Base-by-base conservation (phyloP, 1,140 invertebrate species). In the Prorops nasuta region DNA sequence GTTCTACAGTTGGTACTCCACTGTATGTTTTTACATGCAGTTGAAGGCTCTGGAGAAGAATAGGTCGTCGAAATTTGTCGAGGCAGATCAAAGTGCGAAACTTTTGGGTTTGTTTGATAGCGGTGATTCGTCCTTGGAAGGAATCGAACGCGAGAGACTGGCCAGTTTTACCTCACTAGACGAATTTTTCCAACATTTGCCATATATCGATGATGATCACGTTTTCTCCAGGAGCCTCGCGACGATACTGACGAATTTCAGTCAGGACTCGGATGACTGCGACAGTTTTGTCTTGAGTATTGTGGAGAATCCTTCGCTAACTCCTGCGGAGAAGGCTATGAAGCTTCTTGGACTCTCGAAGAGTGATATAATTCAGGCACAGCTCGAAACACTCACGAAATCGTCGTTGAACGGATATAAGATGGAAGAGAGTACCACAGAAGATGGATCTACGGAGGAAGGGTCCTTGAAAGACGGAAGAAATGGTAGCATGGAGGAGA, bases 1-100 rank as follows among this genome's bases (percentile, higher is more conserved):
- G 1, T 22, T 18, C 10, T 64, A 64, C 39, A 61, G 62, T 6
- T 72, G 65, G 66, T 58, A 51, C 15, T 28, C 54, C 0, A 58
- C 60, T 1, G 43, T 61, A 3, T 31, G 31, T 0, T 52, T 67
- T 14, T 69, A 62, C 17, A 18, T 51, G 24, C 49, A 57, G 15
- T 38, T 66, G 0, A 49, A 15, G 44, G 44, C 38, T 6, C 4
- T 34, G 1, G 42, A 49, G 0, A 58, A 45, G n/a, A 4, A 6
- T 3, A n/a, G 15, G 15, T 35, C 15, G 3, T 4, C 4, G 9
- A n/a, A 4, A 10, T n/a, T n/a, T n/a, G n/a, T n/a, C n/a, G 15
- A 15, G 14, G 9, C 9, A 9, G 6, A 8, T 3, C 9, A n/a
- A 10, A 9, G 6, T 3, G n/a, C n/a, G n/a, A n/a, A n/a, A n/a